Percentiles rank a stretch among this genome's conserved stretches.
These are phyloP conservation scores for Cacatua alba DNA, from an alignment of 2,113 vertebrate species.

Conservation along the genomic window DNA sequence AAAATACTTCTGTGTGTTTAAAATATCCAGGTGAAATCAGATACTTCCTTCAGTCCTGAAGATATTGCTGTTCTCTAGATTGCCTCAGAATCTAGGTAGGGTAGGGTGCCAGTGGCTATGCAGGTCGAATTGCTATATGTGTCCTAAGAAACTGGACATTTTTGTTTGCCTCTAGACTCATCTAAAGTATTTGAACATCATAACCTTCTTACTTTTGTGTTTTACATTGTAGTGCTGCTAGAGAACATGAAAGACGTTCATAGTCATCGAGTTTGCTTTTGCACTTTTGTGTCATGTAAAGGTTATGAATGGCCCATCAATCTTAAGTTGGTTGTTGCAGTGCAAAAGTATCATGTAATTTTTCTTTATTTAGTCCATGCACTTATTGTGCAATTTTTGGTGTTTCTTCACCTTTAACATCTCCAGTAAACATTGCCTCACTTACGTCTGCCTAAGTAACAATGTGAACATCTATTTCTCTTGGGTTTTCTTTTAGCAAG, in stretches of 20 bases:
- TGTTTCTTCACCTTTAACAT: slow-evolving; percentile 64
- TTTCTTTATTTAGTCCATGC: slow-evolving; percentile 28
- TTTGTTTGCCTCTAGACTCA: background rate
- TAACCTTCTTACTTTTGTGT: background rate
- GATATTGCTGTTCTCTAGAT: background rate
- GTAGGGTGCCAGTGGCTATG: background rate
- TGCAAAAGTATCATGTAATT: slow-evolving; percentile 8
- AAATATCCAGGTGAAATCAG: background rate
- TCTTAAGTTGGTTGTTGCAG: background rate
- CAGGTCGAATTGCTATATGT: background rate
- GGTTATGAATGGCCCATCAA: background rate
- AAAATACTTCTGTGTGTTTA: background rate
- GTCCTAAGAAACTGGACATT: background rate
- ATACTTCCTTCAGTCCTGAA: background rate
- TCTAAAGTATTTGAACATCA: background rate
- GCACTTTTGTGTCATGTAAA: background rate
- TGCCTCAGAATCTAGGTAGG: background rate
- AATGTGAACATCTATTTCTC: slow-evolving; percentile 57
- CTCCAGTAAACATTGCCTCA: slow-evolving; percentile 66
- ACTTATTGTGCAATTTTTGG: slow-evolving; percentile 55
- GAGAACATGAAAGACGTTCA: background rate
- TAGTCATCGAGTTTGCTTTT: background rate
- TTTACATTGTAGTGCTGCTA: background rate
- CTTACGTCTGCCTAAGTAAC: slow-evolving; percentile 39
- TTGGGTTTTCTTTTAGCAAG: slow-evolving; percentile 59